Percentiles rank a stretch among this genome's conserved stretches.
Conservation (phyloP, 2,888 invertebrate genomes). For the Euclidia mi region DNA sequence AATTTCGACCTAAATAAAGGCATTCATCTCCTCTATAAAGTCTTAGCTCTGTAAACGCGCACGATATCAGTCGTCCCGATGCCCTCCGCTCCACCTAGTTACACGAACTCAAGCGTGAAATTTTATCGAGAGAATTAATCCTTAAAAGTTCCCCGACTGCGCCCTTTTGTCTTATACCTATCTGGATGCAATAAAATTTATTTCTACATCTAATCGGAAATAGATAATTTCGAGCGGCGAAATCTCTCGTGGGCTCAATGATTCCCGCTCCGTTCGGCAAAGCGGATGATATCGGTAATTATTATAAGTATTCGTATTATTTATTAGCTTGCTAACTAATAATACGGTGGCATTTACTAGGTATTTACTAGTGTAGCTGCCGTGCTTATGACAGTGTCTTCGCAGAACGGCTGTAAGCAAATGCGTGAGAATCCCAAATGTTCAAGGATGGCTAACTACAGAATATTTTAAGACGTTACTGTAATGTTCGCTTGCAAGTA, state of each 20-base stretch:
- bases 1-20: too few species aligned
- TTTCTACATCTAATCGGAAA: slow-evolving; percentile 79
- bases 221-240: slow-evolving; percentile 73
- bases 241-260: slow-evolving; percentile 66
- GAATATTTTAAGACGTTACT: too few species aligned
- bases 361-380: too few species aligned
- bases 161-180: slow-evolving; percentile 83
- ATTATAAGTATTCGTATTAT: slow-evolving; percentile 45
- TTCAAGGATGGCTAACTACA: background rate
- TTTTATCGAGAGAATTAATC: slow-evolving; percentile 89
- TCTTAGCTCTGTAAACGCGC: slow-evolving; percentile 61
- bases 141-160: slow-evolving; percentile 77
- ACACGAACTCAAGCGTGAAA: slow-evolving; percentile 83
- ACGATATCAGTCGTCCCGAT: slow-evolving; percentile 72
- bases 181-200: slow-evolving; percentile 82
- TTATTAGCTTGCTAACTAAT: slow-evolving; percentile 29
- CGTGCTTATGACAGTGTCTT: too few species aligned
- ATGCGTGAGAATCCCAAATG: too few species aligned
- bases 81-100: slow-evolving; percentile 75
- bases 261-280: slow-evolving; percentile 59
- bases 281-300: slow-evolving; percentile 58
- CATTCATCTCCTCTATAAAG: slow-evolving; percentile 43
- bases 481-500: too few species aligned
- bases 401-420: too few species aligned
- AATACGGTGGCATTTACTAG: too few species aligned